Base-by-base conservation (phyloP, 2,797 vertebrate species). In the Erpetoichthys calabaricus region DNA sequence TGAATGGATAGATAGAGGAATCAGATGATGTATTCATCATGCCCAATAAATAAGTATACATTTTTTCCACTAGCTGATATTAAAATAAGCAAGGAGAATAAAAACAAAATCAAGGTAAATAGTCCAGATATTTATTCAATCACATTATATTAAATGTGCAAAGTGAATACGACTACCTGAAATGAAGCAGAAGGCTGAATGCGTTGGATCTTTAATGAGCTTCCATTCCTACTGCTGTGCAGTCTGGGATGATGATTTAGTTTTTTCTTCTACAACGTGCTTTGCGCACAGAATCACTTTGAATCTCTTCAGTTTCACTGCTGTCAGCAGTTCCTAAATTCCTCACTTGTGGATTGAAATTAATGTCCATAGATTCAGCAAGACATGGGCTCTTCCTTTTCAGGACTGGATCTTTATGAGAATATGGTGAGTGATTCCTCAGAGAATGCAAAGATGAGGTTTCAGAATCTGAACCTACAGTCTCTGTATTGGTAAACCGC, bases 401-500 rank as follows among this genome's bases (percentile, higher is more conserved):
- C 62, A 76, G 59, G 72, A 80, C 82, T 44, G 77, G 73, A 3
- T 75, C 65, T 57, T 78, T 81, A 55, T 78, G 76, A 43, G 67
- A 62, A 60, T 53, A 65, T 72, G 5, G 61, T 64, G 44, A 57
- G 55, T 42, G 47, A 3, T 82, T 76, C 65, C 75, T 83, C 1
- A 80, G 79, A 0, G 89, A 88, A 56, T 82, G 72, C 1, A 82
- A 73, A 0, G 89, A 89, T 0, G 91, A 94, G 0, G 87, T 86
- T 73, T 95, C 92, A 0, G 94, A 93, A 77, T 97, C 92, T 0
- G 93, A 95, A 74, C 86, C 83, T 47, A 86, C 72, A 2, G 89
- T 89, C 76, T 95, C 91, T 0, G 87, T 89, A 70, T 90, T 89
- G 56, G 87, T 88, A 70, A 86, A 92, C 42, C 86, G 77, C 10